Conservation (phyloP, 1,140 invertebrate species). For the Pissodes strobi region DNA sequence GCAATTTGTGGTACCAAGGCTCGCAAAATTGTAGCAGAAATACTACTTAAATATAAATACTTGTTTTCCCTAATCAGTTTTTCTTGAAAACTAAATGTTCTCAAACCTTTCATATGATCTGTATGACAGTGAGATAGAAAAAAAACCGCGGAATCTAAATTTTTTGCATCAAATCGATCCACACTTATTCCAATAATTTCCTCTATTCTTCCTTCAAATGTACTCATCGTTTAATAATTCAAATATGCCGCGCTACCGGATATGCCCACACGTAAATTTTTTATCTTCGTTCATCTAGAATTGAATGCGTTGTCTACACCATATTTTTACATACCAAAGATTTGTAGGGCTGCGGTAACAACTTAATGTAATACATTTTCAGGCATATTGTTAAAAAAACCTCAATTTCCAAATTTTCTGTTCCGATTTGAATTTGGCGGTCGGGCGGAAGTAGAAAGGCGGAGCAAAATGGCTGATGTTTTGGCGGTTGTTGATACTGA, state of each 20-base stretch:
- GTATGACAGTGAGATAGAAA: conserved; percentile 70
- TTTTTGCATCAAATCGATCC: conserved; percentile 63
- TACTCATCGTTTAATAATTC: conserved; percentile 58
- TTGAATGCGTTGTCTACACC: too few species aligned
- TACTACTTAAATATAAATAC: conserved; percentile 57
- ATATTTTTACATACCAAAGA: too few species aligned
- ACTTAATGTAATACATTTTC: too few species aligned
- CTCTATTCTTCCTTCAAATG: conserved; percentile 63
- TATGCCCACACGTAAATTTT: neutral
- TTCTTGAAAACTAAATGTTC: conserved; percentile 35
- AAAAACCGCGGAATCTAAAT: conserved; percentile 61
- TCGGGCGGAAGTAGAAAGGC: conserved; percentile 25
- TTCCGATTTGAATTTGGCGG: conserved; percentile 37
- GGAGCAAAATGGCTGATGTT: conserved; percentile 38
- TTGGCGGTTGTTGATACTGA: conserved; percentile 45
- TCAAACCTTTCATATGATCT: conserved; percentile 70
- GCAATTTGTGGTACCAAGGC: conserved; percentile 33
- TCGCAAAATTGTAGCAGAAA: conserved; percentile 56
- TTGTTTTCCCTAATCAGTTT: conserved; percentile 42
- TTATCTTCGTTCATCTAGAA: too few species aligned
- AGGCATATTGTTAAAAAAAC: too few species aligned
- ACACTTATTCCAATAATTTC: conserved; percentile 68
- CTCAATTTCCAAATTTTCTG: neutral
- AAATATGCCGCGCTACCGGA: conserved; percentile 34
- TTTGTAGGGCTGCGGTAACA: too few species aligned